Evolutionary conservation across 37 sponge, comb jelly and placozoan genomes (phyloP).

Genomic region (Ephydatia muelleri): DNA sequence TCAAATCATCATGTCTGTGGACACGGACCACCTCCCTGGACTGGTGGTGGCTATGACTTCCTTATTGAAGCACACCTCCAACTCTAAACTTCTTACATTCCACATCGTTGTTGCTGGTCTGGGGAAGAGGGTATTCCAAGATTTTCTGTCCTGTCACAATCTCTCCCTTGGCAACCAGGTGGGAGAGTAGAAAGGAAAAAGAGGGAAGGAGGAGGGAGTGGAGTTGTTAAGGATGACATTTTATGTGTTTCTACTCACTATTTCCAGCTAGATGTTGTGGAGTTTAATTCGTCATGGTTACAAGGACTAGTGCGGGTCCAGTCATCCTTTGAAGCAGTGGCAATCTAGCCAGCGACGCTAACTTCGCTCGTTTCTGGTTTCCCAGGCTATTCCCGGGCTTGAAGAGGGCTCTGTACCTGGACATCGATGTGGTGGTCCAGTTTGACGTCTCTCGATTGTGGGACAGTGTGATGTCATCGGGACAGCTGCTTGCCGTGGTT

Average conservation of each 20-base stretch:
- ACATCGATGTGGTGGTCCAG: conserved; percentile 30
- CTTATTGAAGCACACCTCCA: conserved; percentile 17
- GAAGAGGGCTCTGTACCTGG: conserved; percentile 45
- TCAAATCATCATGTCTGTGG: conserved; percentile 57
- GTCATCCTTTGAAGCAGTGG: conserved; percentile 30
- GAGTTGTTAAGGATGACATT: too few relatives aligned
- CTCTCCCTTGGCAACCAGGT: background rate
- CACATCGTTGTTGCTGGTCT: conserved; percentile 51
- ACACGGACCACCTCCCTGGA: conserved; percentile 46
- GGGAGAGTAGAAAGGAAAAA: background rate
- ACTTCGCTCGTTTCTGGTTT: conserved; percentile 65
- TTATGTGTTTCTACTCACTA: background rate
- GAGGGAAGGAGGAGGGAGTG: background rate
- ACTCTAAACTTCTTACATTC: conserved; percentile 14
- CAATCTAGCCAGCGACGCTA: conserved; percentile 70
- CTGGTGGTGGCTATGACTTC: conserved; percentile 47
- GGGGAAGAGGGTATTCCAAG: background rate
- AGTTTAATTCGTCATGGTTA: conserved; percentile 26
- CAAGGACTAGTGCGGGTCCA: conserved; percentile 19
- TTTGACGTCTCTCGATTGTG: conserved; percentile 12
- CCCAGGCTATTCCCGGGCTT: conserved; percentile 43
- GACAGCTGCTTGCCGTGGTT: background rate
- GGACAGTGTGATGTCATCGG: background rate
- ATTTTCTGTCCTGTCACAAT: conserved; percentile 45
- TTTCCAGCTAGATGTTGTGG: conserved; percentile 25